Percentiles rank a stretch among this genome's conserved stretches.
Evolutionary conservation across 2,888 invertebrate genomes (phyloP).

Genomic region (Heliconius hortense): DNA sequence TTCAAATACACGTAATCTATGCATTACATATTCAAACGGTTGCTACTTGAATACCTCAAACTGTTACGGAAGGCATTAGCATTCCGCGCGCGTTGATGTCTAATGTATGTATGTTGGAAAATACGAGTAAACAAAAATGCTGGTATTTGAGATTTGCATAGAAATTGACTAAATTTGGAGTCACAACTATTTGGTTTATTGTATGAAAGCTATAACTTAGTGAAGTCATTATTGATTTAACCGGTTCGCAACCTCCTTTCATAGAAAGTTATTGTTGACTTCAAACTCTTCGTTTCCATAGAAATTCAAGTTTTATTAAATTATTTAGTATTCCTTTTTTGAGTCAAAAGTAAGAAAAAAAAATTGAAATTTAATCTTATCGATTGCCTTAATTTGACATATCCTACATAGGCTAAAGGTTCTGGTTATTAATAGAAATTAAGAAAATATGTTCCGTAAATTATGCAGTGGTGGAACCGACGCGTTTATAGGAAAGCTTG

Average conservation of each 20-base stretch:
- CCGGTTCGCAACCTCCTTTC: slow-evolving; percentile 37
- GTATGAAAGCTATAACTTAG: slow-evolving; percentile 34
- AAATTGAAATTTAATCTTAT: no score
- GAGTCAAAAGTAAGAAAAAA: no score
- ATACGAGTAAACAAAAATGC: slow-evolving; percentile 11
- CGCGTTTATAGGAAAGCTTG: no score
- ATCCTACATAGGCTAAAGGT: no score
- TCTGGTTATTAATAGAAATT: no score
- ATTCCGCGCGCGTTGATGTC: slow-evolving; percentile 32
- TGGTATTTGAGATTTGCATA: slow-evolving; percentile 15
- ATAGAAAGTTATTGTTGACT: slow-evolving; percentile 36
- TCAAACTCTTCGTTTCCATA: slow-evolving; percentile 15
- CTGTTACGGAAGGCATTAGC: slow-evolving; percentile 15
- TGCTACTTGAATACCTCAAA: slow-evolving; percentile 14
- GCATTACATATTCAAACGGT: slow-evolving; percentile 6
- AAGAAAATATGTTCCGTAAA: no score
- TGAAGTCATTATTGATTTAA: slow-evolving; percentile 36
- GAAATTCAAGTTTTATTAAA: slow-evolving; percentile 1
- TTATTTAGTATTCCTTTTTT: neutral
- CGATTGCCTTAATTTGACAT: no score
- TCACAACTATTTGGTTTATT: slow-evolving; percentile 16
- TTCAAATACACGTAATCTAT: neutral
- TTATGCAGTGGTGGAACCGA: no score
- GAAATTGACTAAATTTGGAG: slow-evolving; percentile 14
- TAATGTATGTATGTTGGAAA: slow-evolving; percentile 25